phyloP scores from a whole-genome alignment of 2,888 invertebrate genomes.

The Colostygia pectinataria region DNA sequence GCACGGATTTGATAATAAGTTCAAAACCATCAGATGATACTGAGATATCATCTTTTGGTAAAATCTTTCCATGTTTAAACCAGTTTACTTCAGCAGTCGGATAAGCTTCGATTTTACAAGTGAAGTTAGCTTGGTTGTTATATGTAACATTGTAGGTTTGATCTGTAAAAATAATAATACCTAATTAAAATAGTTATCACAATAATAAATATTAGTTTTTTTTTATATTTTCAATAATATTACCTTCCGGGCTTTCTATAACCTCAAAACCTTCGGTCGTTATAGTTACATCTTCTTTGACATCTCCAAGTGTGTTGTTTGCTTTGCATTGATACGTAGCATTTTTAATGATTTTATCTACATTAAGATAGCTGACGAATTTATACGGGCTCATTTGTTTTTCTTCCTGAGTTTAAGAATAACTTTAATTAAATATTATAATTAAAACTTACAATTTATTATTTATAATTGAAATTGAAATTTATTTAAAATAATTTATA shows the following conservation, averaged over 20 bases:
- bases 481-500: no score
- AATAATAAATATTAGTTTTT: no score
- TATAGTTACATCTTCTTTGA: neutral
- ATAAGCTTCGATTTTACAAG: conserved; percentile 12
- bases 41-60: conserved; percentile 2
- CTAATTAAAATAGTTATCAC: no score
- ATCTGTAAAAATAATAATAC: no score
- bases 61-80: conserved; percentile 7
- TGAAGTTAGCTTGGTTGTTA: neutral
- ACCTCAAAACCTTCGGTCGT: conserved; percentile 1
- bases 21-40: conserved; percentile 6
- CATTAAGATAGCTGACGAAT: neutral
- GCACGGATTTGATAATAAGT: conserved; percentile 5
- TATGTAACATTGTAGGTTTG: neutral
- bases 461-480: no score
- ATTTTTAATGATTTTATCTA: conserved; percentile 6
- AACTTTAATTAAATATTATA: neutral
- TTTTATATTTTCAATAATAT: neutral
- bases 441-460: no score
- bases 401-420: neutral
- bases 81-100: conserved; percentile 16
- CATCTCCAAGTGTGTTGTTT: conserved; percentile 2
- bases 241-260: conserved; percentile 4
- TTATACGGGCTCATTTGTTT: conserved; percentile 1
- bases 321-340: conserved; percentile 14